These are phyloP conservation scores for Hirundichthys speculiger DNA, from an alignment of 2,113 vertebrate genomes.

Conservation along the genomic window DNA sequence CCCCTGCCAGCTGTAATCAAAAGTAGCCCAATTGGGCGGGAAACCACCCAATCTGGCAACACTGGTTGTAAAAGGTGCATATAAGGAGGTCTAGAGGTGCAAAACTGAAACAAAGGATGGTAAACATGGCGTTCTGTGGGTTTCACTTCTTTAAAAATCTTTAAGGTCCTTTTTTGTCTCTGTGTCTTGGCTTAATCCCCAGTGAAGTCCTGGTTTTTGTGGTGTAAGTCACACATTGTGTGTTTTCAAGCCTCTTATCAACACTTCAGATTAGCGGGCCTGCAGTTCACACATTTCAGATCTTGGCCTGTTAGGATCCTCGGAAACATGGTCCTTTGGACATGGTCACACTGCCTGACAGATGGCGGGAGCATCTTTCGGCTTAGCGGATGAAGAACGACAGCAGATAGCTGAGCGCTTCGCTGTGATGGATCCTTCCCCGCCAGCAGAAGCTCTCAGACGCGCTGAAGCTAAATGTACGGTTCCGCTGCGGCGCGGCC, in stretches of 20 bases:
- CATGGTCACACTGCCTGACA: constrained; percentile 69
- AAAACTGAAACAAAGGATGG: too few species aligned
- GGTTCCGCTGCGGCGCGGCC: constrained; percentile 49
- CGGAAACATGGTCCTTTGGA: constrained; percentile 75
- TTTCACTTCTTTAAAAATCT: constrained; percentile 14
- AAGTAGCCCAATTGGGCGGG: too few species aligned
- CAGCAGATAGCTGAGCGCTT: constrained; percentile 27
- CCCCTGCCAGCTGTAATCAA: too few species aligned
- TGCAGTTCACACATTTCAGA: constrained; percentile 76
- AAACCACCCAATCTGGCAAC: too few species aligned
- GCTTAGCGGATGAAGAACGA: constrained; percentile 48
- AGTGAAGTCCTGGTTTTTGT: constrained; percentile 37
- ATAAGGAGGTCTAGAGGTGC: too few species aligned
- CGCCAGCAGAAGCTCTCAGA: constrained; percentile 16
- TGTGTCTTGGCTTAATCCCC: constrained; percentile 48
- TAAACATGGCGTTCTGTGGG: neutral
- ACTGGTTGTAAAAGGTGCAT: too few species aligned
- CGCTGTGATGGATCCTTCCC: constrained; percentile 26
- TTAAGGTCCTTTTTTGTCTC: constrained; percentile 19
- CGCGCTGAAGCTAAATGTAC: constrained; percentile 13
- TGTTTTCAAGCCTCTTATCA: constrained; percentile 75
- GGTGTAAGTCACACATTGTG: constrained; percentile 62
- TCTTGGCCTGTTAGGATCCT: constrained; percentile 71
- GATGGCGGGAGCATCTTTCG: constrained; percentile 77
- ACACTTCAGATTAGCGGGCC: constrained; percentile 73